These are phyloP conservation scores for Callorhinus ursinus DNA, from an alignment of 2,113 vertebrate species.

Conservation along the genomic window DNA sequence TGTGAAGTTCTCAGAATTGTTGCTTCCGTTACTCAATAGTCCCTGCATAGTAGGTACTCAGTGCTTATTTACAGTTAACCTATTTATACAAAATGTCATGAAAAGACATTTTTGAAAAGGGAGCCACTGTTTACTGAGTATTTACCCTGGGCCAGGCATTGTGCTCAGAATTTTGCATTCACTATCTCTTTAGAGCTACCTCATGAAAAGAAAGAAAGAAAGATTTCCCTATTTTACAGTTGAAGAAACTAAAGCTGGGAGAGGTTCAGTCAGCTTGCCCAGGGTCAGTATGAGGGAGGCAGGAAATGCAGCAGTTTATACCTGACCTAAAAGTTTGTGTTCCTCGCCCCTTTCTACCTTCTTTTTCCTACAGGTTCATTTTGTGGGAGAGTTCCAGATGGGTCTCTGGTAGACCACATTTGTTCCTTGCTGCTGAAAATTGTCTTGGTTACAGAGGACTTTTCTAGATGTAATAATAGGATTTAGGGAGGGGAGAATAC, in stretches of 20 bases:
- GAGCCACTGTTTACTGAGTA: neutral
- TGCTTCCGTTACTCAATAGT: neutral
- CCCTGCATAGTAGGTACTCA: neutral
- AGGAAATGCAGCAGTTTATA: neutral
- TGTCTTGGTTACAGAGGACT: slow-evolving; percentile 42
- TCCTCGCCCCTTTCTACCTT: neutral
- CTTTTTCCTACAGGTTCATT: neutral
- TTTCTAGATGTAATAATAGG: slow-evolving; percentile 41
- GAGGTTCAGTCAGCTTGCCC: neutral
- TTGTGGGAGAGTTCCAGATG: slow-evolving; percentile 3
- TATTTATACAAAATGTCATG: neutral
- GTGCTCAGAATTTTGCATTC: neutral
- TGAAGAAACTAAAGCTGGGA: neutral
- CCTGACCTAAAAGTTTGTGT: neutral
- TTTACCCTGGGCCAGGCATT: neutral
- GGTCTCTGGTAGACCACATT: neutral
- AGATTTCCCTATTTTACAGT: neutral
- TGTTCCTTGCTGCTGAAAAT: slow-evolving; percentile 45
- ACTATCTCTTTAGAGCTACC: neutral
- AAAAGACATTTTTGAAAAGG: slow-evolving; percentile 33
- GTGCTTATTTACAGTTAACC: slow-evolving; percentile 23
- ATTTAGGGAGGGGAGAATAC: neutral
- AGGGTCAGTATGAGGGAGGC: neutral
- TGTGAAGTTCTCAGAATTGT: slow-evolving; percentile 10
- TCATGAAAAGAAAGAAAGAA: neutral